Evolutionary conservation across 2,113 vertebrate genomes (phyloP).

Genomic region (Andinoacara biseriatus): DNA sequence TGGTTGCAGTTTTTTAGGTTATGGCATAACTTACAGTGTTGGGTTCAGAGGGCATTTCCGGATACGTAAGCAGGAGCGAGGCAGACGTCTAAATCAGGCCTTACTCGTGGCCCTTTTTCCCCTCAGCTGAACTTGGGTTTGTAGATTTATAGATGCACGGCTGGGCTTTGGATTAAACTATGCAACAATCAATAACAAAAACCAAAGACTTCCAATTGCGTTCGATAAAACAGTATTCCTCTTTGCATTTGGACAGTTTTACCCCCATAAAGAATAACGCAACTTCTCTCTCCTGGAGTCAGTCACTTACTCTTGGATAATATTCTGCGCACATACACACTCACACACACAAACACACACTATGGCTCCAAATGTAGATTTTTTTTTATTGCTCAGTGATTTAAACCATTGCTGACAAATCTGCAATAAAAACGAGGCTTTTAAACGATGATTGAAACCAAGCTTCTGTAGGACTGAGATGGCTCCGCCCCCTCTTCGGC

Average conservation of each 20-base stretch:
- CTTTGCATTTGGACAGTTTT: background rate
- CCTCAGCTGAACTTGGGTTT: background rate
- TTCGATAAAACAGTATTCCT: background rate
- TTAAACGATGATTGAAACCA: constrained; percentile 35
- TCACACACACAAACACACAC: background rate
- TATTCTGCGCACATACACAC: background rate
- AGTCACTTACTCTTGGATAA: background rate
- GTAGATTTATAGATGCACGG: background rate
- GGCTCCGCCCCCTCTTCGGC: background rate
- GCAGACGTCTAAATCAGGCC: too few relatives aligned
- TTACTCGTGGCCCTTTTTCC: fast-evolving
- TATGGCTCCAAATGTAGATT: background rate
- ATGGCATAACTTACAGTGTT: too few relatives aligned
- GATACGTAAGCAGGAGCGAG: too few relatives aligned
- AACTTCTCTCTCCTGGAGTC: background rate
- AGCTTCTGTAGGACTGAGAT: constrained; percentile 10
- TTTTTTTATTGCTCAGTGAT: constrained; percentile 2
- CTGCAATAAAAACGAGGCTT: background rate
- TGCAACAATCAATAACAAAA: background rate
- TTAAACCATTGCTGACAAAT: constrained; percentile 17
- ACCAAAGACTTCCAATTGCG: background rate
- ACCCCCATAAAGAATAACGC: background rate
- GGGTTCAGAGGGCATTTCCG: too few relatives aligned
- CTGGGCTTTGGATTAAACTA: background rate
- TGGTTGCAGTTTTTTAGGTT: too few relatives aligned